Evolutionary conservation across 1,140 invertebrate species (phyloP), one percentile per base, ranked within the genome.

Genomic region (Drosophila arawakana): DNA sequence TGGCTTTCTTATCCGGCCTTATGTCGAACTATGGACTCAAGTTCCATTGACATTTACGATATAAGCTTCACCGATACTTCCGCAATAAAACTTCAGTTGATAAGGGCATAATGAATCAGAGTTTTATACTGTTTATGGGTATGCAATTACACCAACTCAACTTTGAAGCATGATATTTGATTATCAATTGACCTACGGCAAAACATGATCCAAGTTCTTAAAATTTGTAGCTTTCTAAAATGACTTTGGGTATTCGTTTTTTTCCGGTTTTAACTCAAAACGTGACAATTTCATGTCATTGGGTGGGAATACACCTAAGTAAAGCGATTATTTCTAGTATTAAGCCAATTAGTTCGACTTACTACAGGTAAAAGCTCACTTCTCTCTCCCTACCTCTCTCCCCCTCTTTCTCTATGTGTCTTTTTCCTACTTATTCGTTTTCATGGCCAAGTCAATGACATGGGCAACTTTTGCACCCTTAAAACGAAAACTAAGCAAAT

Each of bases 251-350:
- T 39, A 43, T 10, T 49, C 61, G 57, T 46, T 54, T 52, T 52
- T 30, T 8, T 60, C 7, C 21, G 25, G 13, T 15, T 46, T 13
- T 25, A 15, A 46, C 50, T 44, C 30, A 47, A 65, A 79, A 76
- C 69, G 76, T 73, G 73, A 79, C 73, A 41, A 67, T 37, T 72
- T 49, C 34, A 59, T 59, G 25, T 11, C 41, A 39, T 49, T 54
- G 52, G 62, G 43, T 63, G 59, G 54, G 25, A 50, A 39, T 60
- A 21, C 43, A 58, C 25, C 35, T 57, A 7, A 52, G 49, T 78
- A 74, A 77, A 74, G 70, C 70, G 77, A 69, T 80, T 79, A 79
- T 61, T 73, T 73, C 73, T 80, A 80, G 74, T 80, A 75, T 77
- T 80, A 77, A 80, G 77, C 77, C 77, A 80, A 80, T 80, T 80